Conservation (phyloP, 2,113 vertebrate genomes). For the Protobothrops mucrosquamatus region DNA sequence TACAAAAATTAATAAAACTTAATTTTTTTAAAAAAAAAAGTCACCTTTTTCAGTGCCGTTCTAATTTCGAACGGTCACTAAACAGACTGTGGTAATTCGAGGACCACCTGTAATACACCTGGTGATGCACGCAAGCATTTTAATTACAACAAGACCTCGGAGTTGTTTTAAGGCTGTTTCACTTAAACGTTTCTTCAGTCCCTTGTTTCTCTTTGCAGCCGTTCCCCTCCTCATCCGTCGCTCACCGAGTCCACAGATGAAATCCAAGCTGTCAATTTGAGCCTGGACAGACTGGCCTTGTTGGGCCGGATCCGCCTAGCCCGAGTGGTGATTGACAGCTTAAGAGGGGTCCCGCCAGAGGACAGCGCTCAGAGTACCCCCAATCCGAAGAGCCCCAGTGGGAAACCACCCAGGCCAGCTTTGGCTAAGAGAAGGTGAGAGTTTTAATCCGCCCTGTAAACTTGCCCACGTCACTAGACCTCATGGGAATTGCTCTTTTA, state of each 20-base stretch:
- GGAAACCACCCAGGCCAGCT: constrained; percentile 73
- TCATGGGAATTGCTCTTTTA: not conserved
- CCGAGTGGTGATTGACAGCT: constrained; percentile 76
- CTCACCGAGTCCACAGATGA: not conserved
- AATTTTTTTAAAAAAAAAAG: no score
- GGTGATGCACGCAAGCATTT: not conserved
- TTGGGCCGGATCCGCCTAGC: constrained; percentile 73
- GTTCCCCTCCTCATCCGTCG: constrained; percentile 17
- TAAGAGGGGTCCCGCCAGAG: constrained; percentile 67
- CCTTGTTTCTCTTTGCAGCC: constrained; percentile 42
- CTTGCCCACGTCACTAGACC: accelerated
- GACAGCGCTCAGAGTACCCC: constrained; percentile 47
- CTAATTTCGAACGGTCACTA: not conserved
- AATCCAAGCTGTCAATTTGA: constrained; percentile 49
- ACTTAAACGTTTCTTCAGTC: not conserved
- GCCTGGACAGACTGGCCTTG: constrained; percentile 70
- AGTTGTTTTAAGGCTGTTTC: not conserved
- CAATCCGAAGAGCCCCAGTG: constrained; percentile 60
- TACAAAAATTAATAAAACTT: no score
- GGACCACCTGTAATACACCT: not conserved
- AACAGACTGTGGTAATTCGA: not conserved
- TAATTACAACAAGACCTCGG: not conserved
- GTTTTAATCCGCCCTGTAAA: accelerated
- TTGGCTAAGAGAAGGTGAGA: constrained; percentile 77
- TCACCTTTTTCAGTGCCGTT: not conserved